A percentile compares a stretch with the other conserved stretches of the same genome.
phyloP scores from a whole-genome alignment of 2,888 invertebrate genomes.

The Coronaproctus castanopsis region DNA sequence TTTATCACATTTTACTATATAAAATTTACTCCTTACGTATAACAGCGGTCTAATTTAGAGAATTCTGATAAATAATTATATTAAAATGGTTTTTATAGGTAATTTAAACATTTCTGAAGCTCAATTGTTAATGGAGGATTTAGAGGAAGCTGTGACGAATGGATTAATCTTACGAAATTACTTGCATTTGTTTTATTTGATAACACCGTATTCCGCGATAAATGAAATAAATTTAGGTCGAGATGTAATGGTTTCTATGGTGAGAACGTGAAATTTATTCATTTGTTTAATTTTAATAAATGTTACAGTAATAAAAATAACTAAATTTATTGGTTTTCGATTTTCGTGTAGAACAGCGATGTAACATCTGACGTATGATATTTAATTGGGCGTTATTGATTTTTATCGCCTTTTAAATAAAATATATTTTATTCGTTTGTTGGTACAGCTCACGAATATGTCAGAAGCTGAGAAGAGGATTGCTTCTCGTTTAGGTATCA shows the following conservation, averaged over 20 bases:
- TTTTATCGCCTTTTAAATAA: no score
- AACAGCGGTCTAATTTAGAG: no score
- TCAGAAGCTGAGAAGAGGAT: slow-evolving; percentile 7
- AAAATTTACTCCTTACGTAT: no score
- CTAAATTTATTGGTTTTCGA: no score
- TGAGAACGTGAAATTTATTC: slow-evolving; percentile 28
- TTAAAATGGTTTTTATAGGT: no score
- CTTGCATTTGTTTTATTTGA: slow-evolving; percentile 69
- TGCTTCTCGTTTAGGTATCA: slow-evolving; percentile 14
- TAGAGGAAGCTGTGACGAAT: slow-evolving; percentile 42
- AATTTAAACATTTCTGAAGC: slow-evolving; percentile 55
- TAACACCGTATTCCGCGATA: slow-evolving; percentile 53
- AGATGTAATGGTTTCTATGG: slow-evolving; percentile 38
- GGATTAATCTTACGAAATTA: slow-evolving; percentile 58
- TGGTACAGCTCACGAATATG: background rate
- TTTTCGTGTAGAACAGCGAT: no score
- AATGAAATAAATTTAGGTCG: slow-evolving; percentile 31
- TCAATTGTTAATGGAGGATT: slow-evolving; percentile 48
- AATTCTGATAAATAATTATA: no score
- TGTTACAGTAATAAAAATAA: background rate
- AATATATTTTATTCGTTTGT: background rate
- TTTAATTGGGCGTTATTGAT: no score
- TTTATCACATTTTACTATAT: no score
- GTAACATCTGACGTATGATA: no score
- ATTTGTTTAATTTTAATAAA: no score